These are phyloP conservation scores for Luidia sarsii DNA, from an alignment of 53 echinoderm and acorn worm species.

Conservation along the genomic window DNA sequence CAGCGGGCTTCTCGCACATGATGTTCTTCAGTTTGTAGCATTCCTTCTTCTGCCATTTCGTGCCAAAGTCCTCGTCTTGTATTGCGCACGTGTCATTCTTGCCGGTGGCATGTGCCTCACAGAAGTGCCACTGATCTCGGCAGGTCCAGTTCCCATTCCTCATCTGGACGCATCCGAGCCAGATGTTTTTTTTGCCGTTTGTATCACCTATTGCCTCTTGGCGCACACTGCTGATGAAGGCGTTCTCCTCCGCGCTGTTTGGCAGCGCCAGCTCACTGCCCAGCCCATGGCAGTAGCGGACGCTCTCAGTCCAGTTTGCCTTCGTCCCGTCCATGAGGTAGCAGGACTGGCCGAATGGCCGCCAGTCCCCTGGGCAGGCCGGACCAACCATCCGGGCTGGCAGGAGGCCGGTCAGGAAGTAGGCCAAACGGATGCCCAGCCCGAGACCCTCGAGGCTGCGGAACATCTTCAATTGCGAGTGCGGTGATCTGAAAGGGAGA, in stretches of 20 bases:
- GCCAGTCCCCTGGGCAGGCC: neutral
- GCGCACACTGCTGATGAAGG: neutral
- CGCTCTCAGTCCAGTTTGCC: neutral
- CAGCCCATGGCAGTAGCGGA: neutral
- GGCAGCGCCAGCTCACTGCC: slow-evolving; percentile 13
- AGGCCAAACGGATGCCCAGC: neutral
- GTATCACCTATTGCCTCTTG: neutral
- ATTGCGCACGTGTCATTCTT: neutral
- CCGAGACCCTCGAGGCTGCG: neutral
- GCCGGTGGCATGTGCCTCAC: neutral
- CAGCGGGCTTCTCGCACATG: neutral
- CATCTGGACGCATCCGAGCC: neutral
- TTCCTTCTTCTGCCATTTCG: neutral
- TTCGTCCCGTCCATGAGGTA: neutral
- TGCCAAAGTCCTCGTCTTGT: neutral
- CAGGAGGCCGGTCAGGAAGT: neutral
- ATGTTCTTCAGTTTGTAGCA: neutral
- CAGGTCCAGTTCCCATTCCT: neutral
- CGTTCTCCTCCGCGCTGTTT: slow-evolving; percentile 29
- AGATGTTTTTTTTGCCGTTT: neutral
- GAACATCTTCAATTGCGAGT: neutral
- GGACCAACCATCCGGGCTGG: neutral
- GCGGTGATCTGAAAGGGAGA: no score
- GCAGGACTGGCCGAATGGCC: neutral
- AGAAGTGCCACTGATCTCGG: neutral